Evolutionary conservation across 1,140 invertebrate species (phyloP).

Genomic region (Choristoneura fumiferana): DNA sequence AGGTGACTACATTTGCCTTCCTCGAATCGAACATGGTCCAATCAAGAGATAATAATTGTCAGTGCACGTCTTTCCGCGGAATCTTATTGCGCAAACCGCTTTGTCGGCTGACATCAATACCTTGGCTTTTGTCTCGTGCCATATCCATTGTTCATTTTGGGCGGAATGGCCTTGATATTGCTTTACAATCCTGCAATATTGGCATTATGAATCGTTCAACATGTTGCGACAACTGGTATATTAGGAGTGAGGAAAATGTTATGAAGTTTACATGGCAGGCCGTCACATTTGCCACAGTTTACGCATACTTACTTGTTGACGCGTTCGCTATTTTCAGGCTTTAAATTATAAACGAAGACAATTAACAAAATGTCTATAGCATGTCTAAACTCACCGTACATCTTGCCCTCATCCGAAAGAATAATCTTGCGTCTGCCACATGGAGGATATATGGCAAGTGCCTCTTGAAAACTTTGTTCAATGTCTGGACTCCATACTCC

Average conservation of each 20-base stretch:
- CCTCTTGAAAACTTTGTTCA: constrained; percentile 99
- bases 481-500: constrained; percentile 99
- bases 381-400: constrained; percentile 96
- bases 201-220: neutral
- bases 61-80: constrained; percentile 69
- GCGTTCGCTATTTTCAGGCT: neutral
- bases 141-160: constrained; percentile 69
- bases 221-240: neutral
- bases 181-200: constrained; percentile 43
- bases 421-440: constrained; percentile 99
- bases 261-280: neutral
- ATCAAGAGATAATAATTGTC: constrained; percentile 72
- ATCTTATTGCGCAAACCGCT: constrained; percentile 73
- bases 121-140: constrained; percentile 70
- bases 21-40: constrained; percentile 57
- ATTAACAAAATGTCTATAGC: constrained; percentile 32
- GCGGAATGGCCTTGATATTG: constrained; percentile 57
- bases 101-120: constrained; percentile 67
- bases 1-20: constrained; percentile 45
- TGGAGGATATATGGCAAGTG: constrained; percentile 99
- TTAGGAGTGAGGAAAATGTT: neutral
- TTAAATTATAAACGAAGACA: constrained; percentile 34
- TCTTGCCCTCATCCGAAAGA: constrained; percentile 99
- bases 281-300: no score
- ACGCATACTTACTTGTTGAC: no score